These are phyloP conservation scores for Anoplius nigerrimus DNA, from an alignment of 2,888 invertebrate genomes.

Conservation along the genomic window DNA sequence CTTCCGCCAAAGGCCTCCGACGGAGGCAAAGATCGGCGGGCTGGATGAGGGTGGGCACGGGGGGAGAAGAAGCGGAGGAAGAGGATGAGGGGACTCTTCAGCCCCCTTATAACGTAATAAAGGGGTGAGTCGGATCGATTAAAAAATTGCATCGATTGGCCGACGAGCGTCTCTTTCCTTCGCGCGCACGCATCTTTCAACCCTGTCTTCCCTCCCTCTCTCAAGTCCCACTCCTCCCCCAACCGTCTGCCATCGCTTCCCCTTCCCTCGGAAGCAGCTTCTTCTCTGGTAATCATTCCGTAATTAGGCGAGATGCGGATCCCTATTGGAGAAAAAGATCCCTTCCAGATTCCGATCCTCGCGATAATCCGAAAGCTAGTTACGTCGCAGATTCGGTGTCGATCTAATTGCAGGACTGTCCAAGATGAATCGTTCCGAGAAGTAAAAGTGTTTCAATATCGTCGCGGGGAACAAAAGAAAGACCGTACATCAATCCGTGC, in stretches of 20 bases:
- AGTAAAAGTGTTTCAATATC: no score
- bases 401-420: no score
- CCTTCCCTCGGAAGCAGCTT: background rate
- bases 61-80: background rate
- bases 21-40: slow-evolving; percentile 15
- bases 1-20: slow-evolving; percentile 34
- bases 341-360: background rate
- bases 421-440: no score
- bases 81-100: slow-evolving; percentile 13
- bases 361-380: background rate
- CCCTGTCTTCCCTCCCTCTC: background rate
- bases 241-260: slow-evolving; percentile 12
- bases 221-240: background rate
- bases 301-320: slow-evolving; percentile 22
- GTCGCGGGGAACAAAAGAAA: background rate
- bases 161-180: background rate
- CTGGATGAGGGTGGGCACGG: background rate
- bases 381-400: no score
- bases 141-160: slow-evolving; percentile 36
- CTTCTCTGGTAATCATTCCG: slow-evolving; percentile 28
- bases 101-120: slow-evolving; percentile 36
- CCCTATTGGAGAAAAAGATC: background rate
- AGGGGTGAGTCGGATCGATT: slow-evolving; percentile 39
- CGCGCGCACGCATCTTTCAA: background rate
- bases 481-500: no score